phyloP scores from a whole-genome alignment of 2,113 vertebrate genomes.

The Myiozetetes cayanensis region DNA sequence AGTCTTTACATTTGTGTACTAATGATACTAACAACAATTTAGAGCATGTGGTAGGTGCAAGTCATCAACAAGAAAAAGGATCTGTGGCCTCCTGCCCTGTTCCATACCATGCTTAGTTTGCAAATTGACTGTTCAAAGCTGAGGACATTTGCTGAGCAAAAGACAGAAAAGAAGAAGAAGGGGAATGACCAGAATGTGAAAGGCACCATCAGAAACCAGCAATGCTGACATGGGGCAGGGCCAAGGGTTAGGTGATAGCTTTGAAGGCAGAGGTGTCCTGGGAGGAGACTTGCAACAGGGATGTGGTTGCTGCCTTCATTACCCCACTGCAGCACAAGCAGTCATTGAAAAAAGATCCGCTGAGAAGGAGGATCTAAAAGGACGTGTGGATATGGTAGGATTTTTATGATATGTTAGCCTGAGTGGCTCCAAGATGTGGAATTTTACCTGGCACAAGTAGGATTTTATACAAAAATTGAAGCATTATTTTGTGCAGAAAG shows the following conservation, averaged over 20 bases:
- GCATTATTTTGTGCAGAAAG: background rate
- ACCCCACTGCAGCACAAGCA: background rate
- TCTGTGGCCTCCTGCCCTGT: background rate
- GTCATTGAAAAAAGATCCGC: background rate
- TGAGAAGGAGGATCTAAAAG: background rate
- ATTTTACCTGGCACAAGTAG: background rate
- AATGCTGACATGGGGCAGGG: background rate
- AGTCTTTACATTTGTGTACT: background rate
- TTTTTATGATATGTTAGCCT: background rate
- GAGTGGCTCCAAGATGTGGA: background rate
- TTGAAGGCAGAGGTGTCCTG: background rate
- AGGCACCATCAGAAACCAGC: background rate
- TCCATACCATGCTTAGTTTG: background rate
- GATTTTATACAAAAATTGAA: background rate
- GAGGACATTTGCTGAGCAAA: background rate
- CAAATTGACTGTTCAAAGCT: background rate
- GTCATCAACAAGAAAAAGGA: background rate
- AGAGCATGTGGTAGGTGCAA: background rate
- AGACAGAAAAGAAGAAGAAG: background rate
- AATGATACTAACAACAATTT: background rate
- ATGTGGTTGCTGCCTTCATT: background rate
- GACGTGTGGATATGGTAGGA: background rate
- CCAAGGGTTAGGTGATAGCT: background rate
- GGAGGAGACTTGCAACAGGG: background rate
- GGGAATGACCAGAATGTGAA: accelerated